phyloP scores from a whole-genome alignment of 92 coral and sea anemone species.

The Isaurus tuberculatus region DNA sequence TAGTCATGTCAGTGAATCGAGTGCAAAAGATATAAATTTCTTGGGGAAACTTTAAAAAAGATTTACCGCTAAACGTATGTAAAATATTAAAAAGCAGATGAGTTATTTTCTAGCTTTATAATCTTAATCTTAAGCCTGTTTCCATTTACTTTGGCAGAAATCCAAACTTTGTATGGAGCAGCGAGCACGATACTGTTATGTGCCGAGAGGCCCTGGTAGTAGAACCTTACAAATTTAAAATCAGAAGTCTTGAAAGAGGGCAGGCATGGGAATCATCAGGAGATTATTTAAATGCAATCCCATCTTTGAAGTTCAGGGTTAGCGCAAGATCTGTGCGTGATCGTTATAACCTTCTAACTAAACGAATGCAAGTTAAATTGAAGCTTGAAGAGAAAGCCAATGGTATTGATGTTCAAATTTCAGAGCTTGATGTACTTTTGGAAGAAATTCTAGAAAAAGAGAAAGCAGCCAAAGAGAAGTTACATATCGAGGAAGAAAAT shows the following conservation, averaged over 20 bases:
- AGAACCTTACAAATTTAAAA: constrained; percentile 27
- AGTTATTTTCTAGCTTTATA: constrained; percentile 16
- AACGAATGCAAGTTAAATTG: constrained; percentile 24
- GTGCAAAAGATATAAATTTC: constrained; percentile 14
- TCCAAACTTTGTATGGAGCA: not conserved
- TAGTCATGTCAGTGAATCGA: constrained; percentile 10
- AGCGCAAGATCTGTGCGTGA: constrained; percentile 40
- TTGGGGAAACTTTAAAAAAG: constrained; percentile 8
- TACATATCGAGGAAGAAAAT: not conserved
- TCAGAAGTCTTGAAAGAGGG: constrained; percentile 12
- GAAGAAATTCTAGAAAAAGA: constrained; percentile 13
- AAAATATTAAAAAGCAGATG: constrained; percentile 9
- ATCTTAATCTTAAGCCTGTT: not conserved
- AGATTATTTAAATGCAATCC: constrained; percentile 39
- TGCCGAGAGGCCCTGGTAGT: not conserved
- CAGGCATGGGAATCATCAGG: constrained; percentile 4
- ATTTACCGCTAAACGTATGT: not conserved
- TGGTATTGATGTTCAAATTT: constrained; percentile 7
- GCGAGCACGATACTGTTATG: constrained; percentile 20
- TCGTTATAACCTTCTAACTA: not conserved
- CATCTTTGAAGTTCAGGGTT: constrained; percentile 42
- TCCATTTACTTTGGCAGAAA: not conserved
- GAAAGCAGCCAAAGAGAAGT: constrained; percentile 3
- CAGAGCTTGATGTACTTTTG: constrained; percentile 25
- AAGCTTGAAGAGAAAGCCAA: constrained; percentile 35